Evolutionary conservation across 2,113 vertebrate genomes (phyloP).

Genomic region (Camelus bactrianus): DNA sequence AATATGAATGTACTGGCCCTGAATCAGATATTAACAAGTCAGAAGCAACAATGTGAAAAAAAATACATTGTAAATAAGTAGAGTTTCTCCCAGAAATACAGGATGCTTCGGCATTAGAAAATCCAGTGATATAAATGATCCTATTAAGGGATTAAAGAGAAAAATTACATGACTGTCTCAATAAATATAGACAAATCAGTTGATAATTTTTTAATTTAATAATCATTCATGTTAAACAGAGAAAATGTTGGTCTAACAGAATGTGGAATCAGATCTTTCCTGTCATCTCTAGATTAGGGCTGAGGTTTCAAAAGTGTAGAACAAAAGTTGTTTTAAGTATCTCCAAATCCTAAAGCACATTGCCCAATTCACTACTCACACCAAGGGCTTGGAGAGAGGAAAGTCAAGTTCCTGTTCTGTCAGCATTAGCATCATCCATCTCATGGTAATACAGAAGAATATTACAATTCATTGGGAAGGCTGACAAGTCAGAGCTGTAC

Average conservation of each 20-base stretch:
- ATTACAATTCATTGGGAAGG: background rate
- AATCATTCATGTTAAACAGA: background rate
- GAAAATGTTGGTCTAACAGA: background rate
- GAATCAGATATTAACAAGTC: background rate
- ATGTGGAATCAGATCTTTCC: background rate
- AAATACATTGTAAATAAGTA: background rate
- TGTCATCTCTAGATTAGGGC: background rate
- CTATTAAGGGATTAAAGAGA: background rate
- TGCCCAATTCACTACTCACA: background rate
- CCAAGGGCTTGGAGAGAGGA: background rate
- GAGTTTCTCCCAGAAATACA: background rate
- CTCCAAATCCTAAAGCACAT: conserved; percentile 3
- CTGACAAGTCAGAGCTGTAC: background rate
- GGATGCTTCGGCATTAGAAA: background rate
- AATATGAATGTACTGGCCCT: background rate
- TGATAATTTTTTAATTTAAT: background rate
- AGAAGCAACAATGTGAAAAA: background rate
- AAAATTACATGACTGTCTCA: background rate
- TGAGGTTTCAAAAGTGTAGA: background rate
- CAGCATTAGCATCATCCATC: background rate
- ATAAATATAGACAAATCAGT: background rate
- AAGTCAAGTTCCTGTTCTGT: background rate
- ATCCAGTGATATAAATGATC: background rate
- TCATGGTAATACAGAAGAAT: background rate
- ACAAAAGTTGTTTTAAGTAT: background rate